Evolutionary conservation across 2,888 invertebrate genomes (phyloP).

Genomic region (Sinopyrophorus schimmeli): DNA sequence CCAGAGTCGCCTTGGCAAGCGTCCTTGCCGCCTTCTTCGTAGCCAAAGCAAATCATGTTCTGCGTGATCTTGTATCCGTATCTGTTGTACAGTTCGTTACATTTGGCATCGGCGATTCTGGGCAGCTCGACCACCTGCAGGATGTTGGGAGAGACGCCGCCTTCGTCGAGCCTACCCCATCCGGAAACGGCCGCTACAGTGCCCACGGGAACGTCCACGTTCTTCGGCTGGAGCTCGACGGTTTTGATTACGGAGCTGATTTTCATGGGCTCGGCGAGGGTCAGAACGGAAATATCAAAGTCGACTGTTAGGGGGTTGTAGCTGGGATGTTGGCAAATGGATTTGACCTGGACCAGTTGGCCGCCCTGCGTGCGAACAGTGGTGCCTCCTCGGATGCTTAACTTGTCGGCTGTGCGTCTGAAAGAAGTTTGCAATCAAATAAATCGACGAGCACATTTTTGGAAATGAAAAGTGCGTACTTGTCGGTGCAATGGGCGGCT

Average conservation of each 20-base stretch:
- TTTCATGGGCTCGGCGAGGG: background rate
- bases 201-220: background rate
- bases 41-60: no score
- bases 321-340: conserved; percentile 8
- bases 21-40: no score
- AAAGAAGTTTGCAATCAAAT: no score
- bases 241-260: background rate
- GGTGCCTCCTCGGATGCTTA: conserved; percentile 7
- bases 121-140: conserved; percentile 8
- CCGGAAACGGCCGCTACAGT: conserved; percentile 2
- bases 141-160: background rate
- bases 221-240: background rate
- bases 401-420: no score
- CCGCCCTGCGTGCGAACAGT: background rate
- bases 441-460: no score
- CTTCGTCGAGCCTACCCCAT: conserved; percentile 6
- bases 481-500: conserved; percentile 17
- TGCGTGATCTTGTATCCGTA: no score
- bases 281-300: conserved; percentile 11
- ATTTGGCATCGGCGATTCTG: no score
- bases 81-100: no score
- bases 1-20: no score
- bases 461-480: background rate
- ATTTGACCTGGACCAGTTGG: conserved; percentile 2
- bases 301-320: background rate